Evolutionary conservation across 2,797 vertebrate species (phyloP).

Genomic region (Bucorvus abyssinicus): DNA sequence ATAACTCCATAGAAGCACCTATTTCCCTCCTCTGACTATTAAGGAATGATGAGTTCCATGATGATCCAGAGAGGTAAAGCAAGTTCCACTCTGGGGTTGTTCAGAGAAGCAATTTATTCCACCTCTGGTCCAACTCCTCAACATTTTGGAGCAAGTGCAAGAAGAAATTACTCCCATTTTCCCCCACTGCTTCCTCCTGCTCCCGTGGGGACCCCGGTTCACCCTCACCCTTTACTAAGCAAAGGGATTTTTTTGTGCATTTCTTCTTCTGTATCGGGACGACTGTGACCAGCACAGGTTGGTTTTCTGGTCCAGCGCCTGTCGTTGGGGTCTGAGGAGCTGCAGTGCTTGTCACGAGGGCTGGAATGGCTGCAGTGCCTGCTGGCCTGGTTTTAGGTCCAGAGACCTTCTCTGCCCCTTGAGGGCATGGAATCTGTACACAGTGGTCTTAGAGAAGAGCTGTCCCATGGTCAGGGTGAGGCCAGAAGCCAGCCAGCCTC

Average conservation of each 20-base stretch:
- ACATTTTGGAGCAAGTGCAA: not conserved
- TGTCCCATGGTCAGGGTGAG: too few species aligned
- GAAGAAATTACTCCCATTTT: not conserved
- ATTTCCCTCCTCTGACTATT: fast-evolving
- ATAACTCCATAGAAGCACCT: not conserved
- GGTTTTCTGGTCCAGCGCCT: not conserved
- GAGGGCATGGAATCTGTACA: too few species aligned
- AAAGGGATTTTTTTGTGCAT: too few species aligned
- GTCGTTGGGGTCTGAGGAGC: not conserved
- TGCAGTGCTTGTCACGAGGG: not conserved
- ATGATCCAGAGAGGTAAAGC: not conserved
- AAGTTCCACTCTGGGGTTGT: not conserved
- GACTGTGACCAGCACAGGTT: not conserved
- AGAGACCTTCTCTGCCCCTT: too few species aligned
- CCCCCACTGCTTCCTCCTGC: too few species aligned
- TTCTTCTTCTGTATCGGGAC: not conserved
- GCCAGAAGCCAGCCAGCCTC: too few species aligned
- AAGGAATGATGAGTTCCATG: not conserved
- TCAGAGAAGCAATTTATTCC: not conserved
- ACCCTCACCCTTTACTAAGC: too few species aligned
- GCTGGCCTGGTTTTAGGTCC: too few species aligned
- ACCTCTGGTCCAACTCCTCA: not conserved
- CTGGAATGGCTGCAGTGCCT: too few species aligned
- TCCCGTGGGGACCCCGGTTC: too few species aligned
- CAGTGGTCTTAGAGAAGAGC: too few species aligned